Conservation (phyloP, 2,113 vertebrate genomes). For the Rostratula benghalensis region DNA sequence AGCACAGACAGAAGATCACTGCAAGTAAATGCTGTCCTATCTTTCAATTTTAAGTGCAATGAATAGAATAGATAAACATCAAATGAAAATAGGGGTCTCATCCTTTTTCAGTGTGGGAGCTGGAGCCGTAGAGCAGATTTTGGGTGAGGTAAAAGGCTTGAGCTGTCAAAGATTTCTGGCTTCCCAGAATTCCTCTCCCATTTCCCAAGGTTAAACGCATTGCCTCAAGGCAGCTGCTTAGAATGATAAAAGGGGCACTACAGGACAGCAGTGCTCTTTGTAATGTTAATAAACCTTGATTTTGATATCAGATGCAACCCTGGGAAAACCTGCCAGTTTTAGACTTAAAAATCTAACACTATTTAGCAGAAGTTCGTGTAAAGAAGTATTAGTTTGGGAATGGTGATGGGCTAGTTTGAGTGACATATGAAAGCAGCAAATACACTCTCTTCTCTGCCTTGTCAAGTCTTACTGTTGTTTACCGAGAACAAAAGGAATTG, state of each 20-base stretch:
- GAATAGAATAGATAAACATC: conserved; percentile 72
- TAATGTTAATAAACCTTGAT: conserved; percentile 85
- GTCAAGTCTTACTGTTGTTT: conserved; percentile 49
- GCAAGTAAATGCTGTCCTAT: conserved; percentile 36
- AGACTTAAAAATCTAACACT: conserved; percentile 69
- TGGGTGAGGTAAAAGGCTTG: conserved; percentile 68
- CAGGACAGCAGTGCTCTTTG: conserved; percentile 80
- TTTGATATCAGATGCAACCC: conserved; percentile 79
- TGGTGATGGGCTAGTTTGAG: conserved; percentile 60
- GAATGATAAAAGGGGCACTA: conserved; percentile 81
- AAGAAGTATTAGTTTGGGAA: conserved; percentile 69
- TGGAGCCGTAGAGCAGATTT: conserved; percentile 64
- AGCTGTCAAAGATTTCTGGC: conserved; percentile 69
- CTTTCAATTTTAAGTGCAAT: conserved; percentile 40
- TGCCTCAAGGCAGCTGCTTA: conserved; percentile 80
- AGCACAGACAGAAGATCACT: conserved; percentile 46
- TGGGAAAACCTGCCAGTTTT: conserved; percentile 76
- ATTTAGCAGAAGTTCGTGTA: conserved; percentile 68
- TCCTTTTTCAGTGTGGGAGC: conserved; percentile 39
- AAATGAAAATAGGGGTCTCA: conserved; percentile 64
- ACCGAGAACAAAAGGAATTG: conserved; percentile 56
- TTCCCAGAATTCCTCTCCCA: conserved; percentile 76
- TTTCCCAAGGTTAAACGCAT: conserved; percentile 84
- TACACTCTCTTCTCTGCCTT: conserved; percentile 7
- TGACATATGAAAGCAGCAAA: conserved; percentile 58